phyloP scores from a whole-genome alignment of 2,797 vertebrate genomes.

The Amblyraja radiata region DNA sequence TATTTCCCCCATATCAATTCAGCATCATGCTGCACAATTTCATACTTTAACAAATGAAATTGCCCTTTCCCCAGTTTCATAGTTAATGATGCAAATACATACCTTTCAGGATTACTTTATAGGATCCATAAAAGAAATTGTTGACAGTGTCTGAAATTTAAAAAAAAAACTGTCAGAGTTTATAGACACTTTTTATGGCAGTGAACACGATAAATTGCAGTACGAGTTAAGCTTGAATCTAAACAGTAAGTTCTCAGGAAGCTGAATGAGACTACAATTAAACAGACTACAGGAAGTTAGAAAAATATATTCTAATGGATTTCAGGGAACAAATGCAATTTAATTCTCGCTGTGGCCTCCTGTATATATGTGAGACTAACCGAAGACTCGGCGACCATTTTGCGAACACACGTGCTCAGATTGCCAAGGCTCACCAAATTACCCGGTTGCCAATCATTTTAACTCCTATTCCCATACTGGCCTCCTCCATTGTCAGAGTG shows the following conservation, averaged over 20 bases:
- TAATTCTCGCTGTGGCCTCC: too few species aligned
- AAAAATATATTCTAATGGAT: too few species aligned
- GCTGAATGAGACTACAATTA: not conserved
- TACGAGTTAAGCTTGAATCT: not conserved
- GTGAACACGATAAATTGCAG: not conserved
- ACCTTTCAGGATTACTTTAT: slow-evolving; percentile 49
- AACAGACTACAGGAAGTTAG: not conserved
- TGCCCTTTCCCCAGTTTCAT: slow-evolving; percentile 42
- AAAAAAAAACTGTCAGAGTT: not conserved
- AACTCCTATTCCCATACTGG: too few species aligned
- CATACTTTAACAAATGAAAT: not conserved
- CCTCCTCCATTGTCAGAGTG: too few species aligned
- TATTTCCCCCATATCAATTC: not conserved
- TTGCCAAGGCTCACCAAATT: too few species aligned
- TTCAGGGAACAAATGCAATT: too few species aligned
- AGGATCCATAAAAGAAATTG: slow-evolving; percentile 58
- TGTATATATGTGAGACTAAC: too few species aligned
- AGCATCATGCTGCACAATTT: not conserved
- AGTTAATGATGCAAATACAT: slow-evolving; percentile 49
- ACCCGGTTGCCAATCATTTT: too few species aligned
- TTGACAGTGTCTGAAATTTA: not conserved
- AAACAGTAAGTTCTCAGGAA: not conserved
- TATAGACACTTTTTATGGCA: not conserved
- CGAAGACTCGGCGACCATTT: too few species aligned
- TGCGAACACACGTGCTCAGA: too few species aligned